phyloP scores from a whole-genome alignment of 37 sponge, comb jelly and placozoan species.

The Beroe ovata region DNA sequence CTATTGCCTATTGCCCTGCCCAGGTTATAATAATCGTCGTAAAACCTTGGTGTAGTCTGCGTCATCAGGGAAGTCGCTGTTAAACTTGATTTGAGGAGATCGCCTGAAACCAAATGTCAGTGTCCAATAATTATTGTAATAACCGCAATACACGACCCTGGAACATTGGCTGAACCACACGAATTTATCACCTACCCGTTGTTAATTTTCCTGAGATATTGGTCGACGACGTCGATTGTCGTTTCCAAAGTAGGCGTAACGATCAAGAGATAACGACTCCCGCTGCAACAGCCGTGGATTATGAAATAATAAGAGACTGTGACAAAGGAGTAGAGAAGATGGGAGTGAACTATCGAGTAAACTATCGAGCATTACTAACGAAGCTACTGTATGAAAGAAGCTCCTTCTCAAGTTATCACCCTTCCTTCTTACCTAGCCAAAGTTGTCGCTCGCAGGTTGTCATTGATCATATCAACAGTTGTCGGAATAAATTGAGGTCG shows the following conservation, averaged over 20 bases:
- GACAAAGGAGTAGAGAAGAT: too few relatives aligned
- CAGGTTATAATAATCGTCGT: too few relatives aligned
- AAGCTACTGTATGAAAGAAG: too few relatives aligned
- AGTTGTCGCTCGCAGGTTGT: not conserved
- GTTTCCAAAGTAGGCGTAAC: constrained; percentile 87
- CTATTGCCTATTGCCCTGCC: not conserved
- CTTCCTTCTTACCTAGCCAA: constrained; percentile 6
- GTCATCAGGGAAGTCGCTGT: constrained; percentile 91
- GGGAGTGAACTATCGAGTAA: too few relatives aligned
- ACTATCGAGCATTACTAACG: too few relatives aligned
- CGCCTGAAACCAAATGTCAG: too few relatives aligned
- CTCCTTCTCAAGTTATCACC: too few relatives aligned
- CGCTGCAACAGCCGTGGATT: too few relatives aligned
- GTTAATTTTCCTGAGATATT: constrained; percentile 46
- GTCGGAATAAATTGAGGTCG: not conserved
- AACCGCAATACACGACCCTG: too few relatives aligned
- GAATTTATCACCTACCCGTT: not conserved
- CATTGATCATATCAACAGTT: not conserved
- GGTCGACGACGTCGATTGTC: constrained; percentile 80
- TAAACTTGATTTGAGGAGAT: constrained; percentile 81
- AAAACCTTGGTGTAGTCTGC: constrained; percentile 89
- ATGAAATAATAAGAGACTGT: too few relatives aligned
- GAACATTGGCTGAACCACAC: not conserved
- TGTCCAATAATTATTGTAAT: too few relatives aligned
- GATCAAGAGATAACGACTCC: constrained; percentile 88